Percentiles rank a stretch among this genome's conserved stretches.
These are phyloP conservation scores for Diplolepis rosae DNA, from an alignment of 2,888 invertebrate species.

Conservation along the genomic window DNA sequence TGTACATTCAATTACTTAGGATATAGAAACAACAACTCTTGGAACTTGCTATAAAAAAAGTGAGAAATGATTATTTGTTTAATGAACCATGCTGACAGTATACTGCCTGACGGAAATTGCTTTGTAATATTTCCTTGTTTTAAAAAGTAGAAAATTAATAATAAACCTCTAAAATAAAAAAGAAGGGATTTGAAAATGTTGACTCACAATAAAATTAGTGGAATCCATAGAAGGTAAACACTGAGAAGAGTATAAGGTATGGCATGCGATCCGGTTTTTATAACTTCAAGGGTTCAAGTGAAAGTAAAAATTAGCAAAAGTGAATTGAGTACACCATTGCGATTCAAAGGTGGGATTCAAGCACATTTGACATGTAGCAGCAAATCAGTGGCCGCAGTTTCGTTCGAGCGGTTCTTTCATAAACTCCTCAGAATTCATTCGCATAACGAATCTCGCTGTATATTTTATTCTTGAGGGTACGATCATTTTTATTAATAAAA, in stretches of 20 bases:
- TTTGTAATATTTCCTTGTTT: too few species aligned
- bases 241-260: constrained; percentile 21
- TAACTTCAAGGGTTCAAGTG: constrained; percentile 52
- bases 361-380: constrained; percentile 28
- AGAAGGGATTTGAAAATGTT: neutral
- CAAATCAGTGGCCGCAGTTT: constrained; percentile 55
- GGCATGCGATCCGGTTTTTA: constrained; percentile 26
- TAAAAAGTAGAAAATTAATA: too few species aligned
- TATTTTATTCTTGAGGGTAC: constrained; percentile 3
- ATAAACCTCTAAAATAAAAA: neutral
- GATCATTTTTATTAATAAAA: neutral
- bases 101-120: too few species aligned
- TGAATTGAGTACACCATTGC: constrained; percentile 48
- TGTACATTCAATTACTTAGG: too few species aligned
- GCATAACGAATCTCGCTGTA: neutral
- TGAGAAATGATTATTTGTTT: too few species aligned
- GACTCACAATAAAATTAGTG: neutral
- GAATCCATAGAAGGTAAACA: neutral
- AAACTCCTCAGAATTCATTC: constrained; percentile 23
- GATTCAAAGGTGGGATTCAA: constrained; percentile 55
- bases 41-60: too few species aligned
- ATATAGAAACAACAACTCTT: too few species aligned
- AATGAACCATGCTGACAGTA: too few species aligned
- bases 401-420: constrained; percentile 51
- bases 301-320: constrained; percentile 67